Evolutionary conservation across 2,113 vertebrate species (phyloP).

Genomic region (Dasyornis broadbenti): DNA sequence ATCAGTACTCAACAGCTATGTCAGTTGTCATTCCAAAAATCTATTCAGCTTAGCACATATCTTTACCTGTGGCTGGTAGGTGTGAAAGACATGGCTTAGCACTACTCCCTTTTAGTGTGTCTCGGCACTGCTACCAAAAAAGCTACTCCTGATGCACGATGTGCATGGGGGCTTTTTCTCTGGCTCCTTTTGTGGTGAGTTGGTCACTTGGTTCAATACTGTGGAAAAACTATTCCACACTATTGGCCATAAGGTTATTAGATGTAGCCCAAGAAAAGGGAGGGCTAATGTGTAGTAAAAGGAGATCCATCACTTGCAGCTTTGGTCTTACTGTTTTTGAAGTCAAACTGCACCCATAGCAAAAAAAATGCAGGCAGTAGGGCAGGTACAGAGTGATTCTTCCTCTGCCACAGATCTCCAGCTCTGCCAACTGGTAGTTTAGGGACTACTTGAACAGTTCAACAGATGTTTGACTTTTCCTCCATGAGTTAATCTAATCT

Average conservation of each 20-base stretch:
- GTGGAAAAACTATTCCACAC: not conserved
- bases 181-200: not conserved
- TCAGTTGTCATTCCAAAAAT: slow-evolving; percentile 36
- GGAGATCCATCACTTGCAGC: not conserved
- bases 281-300: not conserved
- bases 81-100: not conserved
- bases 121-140: not conserved
- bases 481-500: not conserved
- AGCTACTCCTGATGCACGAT: not conserved
- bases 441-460: not conserved
- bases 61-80: not conserved
- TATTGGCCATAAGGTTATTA: not conserved
- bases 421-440: not conserved
- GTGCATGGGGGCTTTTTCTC: not conserved
- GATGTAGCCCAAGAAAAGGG: not conserved
- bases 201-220: not conserved
- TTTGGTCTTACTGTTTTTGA: not conserved
- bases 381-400: not conserved
- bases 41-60: not conserved
- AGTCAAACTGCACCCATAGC: not conserved
- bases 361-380: not conserved
- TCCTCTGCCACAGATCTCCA: not conserved
- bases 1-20: slow-evolving; percentile 36
- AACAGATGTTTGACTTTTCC: not conserved
- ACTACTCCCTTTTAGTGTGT: not conserved